A percentile compares a stretch with the other conserved stretches of the same genome.
Evolutionary conservation across 2,797 vertebrate genomes (phyloP).

Genomic region (Premnoplex brunnescens): DNA sequence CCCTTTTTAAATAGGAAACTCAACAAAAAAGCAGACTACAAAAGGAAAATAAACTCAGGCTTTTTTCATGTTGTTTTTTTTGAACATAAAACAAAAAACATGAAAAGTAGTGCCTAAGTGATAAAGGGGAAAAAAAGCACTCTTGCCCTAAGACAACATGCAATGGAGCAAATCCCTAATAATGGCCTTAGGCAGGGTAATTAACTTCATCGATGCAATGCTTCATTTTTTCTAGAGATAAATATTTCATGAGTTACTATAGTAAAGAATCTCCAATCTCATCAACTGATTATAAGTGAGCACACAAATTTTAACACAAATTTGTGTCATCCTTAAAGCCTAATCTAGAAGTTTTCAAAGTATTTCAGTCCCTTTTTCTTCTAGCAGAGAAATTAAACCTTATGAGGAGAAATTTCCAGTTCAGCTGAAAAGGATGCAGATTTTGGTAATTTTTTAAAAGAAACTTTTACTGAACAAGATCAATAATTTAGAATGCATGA

Average conservation of each 20-base stretch:
- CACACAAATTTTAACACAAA: not conserved
- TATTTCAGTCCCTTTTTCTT: not conserved
- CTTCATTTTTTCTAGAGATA: not conserved
- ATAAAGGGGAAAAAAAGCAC: constrained; percentile 10
- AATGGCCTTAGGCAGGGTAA: not conserved
- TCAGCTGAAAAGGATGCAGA: not conserved
- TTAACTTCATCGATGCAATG: not conserved
- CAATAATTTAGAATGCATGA: not conserved
- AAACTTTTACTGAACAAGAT: not conserved
- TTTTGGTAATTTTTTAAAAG: not conserved
- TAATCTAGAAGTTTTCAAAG: not conserved
- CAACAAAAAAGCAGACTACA: constrained; percentile 17
- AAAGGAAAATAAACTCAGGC: constrained; percentile 57
- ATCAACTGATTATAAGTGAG: not conserved
- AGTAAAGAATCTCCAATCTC: not conserved
- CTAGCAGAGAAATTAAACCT: not conserved
- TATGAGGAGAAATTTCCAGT: not conserved
- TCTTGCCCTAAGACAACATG: constrained; percentile 53
- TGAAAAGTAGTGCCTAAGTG: constrained; percentile 10
- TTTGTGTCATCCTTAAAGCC: not conserved
- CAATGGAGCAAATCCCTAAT: constrained; percentile 57
- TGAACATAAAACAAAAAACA: not conserved
- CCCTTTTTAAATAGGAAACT: not conserved
- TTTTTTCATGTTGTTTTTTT: not conserved
- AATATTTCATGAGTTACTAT: not conserved